Percentiles rank a stretch among this genome's conserved stretches.
phyloP scores from a whole-genome alignment of 2,888 invertebrate species.

The Cephus spinipes region DNA sequence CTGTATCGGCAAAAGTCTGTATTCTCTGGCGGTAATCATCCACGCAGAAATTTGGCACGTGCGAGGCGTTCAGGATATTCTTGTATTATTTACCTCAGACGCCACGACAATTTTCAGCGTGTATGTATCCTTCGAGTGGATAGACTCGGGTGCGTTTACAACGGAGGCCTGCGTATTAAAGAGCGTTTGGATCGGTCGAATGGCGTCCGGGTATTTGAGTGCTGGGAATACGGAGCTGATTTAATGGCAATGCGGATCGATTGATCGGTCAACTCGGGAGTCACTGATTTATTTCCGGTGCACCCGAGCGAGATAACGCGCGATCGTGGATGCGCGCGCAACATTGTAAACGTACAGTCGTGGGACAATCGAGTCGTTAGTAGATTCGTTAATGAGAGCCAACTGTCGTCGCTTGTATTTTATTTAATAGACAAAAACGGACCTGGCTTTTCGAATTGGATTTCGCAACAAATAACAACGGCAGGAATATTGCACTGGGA shows the following conservation, averaged over 20 bases:
- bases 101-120: too few relatives aligned
- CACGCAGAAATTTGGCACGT: neutral
- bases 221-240: neutral
- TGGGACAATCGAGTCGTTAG: conserved; percentile 58
- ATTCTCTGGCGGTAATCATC: neutral
- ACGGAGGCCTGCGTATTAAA: neutral
- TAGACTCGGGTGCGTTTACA: neutral
- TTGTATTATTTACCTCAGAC: neutral
- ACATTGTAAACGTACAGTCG: conserved; percentile 51
- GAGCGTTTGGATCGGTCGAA: neutral
- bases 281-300: conserved; percentile 46
- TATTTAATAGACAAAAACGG: conserved; percentile 58
- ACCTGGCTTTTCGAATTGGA: conserved; percentile 49
- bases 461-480: conserved; percentile 60
- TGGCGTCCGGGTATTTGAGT: neutral
- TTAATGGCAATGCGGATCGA: neutral
- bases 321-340: conserved; percentile 31
- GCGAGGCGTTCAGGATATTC: neutral
- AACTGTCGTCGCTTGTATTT: conserved; percentile 58
- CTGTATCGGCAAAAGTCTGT: neutral
- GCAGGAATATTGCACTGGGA: conserved; percentile 21
- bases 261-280: neutral
- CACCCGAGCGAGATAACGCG: conserved; percentile 31
- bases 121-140: neutral
- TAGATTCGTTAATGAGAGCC: conserved; percentile 57